These are phyloP conservation scores for Harpagoxenus sublaevis DNA, from an alignment of 2,888 invertebrate species.

Conservation along the genomic window DNA sequence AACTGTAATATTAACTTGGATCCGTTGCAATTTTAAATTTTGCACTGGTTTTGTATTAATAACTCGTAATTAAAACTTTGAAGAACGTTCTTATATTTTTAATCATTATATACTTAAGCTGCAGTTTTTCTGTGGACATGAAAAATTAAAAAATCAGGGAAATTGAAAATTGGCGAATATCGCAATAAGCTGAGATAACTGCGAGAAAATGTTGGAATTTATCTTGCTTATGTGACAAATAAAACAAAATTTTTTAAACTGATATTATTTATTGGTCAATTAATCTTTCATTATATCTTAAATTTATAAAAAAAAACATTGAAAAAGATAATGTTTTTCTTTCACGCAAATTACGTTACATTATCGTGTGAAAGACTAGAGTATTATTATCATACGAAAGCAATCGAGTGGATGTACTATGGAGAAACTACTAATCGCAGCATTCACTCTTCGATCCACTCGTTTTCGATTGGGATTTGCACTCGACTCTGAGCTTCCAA, in stretches of 20 bases:
- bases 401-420: not conserved
- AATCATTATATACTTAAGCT: not conserved
- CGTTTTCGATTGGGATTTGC: constrained; percentile 44
- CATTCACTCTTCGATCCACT: not conserved
- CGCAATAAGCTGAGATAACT: not conserved
- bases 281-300: not conserved
- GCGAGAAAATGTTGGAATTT: not conserved
- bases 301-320: not conserved
- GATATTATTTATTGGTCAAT: not conserved
- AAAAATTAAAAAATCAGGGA: not conserved
- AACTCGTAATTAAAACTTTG: not conserved
- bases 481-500: constrained; percentile 44
- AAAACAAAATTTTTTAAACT: not conserved
- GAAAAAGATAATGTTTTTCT: not conserved
- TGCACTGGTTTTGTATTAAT: not conserved
- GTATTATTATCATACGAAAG: not conserved
- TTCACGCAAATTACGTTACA: not conserved
- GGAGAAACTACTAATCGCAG: constrained; percentile 14
- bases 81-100: not conserved
- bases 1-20: not conserved
- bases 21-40: not conserved
- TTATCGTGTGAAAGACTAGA: not conserved
- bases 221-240: not conserved
- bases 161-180: not conserved
- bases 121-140: not conserved